Conservation (phyloP, 2,888 invertebrate genomes). For the Corbicula japonica region DNA sequence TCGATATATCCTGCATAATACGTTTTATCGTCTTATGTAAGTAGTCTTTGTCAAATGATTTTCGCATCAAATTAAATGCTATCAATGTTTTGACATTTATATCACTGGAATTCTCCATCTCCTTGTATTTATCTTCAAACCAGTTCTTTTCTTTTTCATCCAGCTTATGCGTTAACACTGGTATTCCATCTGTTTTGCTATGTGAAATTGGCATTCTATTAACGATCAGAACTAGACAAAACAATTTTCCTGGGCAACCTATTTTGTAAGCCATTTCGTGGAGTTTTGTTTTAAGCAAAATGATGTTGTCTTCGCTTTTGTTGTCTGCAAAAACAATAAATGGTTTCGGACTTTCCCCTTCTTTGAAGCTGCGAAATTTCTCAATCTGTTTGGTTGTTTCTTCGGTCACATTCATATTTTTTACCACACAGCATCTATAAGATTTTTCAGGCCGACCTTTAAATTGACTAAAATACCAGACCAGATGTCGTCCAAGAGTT, state of each 20-base stretch:
- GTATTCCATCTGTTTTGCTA: constrained; percentile 5
- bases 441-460: constrained; percentile 14
- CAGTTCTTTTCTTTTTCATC: constrained; percentile 32
- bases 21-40: constrained; percentile 20
- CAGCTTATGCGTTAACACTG: constrained; percentile 36
- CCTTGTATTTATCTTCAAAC: constrained; percentile 52
- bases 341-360: constrained; percentile 34
- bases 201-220: constrained; percentile 34
- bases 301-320: constrained; percentile 32
- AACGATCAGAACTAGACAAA: constrained; percentile 39
- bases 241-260: constrained; percentile 35
- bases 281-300: constrained; percentile 24
- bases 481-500: constrained; percentile 42
- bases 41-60: constrained; percentile 39
- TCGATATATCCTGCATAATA: constrained; percentile 30
- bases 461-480: constrained; percentile 53
- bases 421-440: constrained; percentile 47
- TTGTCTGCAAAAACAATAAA: constrained; percentile 42
- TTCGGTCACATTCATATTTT: constrained; percentile 29
- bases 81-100: constrained; percentile 46
- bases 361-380: constrained; percentile 37
- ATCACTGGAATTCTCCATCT: constrained; percentile 30
- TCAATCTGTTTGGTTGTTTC: constrained; percentile 36
- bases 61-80: constrained; percentile 55
- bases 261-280: constrained; percentile 40